Evolutionary conservation across 2,888 invertebrate genomes (phyloP).

Genomic region (Gasteruption jaculator): DNA sequence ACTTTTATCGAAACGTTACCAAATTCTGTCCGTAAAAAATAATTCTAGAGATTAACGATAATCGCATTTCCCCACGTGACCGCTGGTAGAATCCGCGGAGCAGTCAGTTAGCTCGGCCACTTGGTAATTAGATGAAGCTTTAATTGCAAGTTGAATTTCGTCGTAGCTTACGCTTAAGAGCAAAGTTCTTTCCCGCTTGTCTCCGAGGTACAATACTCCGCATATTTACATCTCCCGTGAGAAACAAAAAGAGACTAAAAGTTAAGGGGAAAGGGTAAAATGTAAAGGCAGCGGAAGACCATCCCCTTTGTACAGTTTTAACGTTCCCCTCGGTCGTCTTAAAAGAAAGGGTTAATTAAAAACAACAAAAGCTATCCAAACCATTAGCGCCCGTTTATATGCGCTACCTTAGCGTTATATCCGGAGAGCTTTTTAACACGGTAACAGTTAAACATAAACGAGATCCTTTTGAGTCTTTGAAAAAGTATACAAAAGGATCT

Average conservation of each 20-base stretch:
- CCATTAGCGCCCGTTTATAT: slow-evolving; percentile 53
- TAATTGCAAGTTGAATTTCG: slow-evolving; percentile 41
- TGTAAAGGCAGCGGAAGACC: slow-evolving; percentile 24
- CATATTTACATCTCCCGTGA: slow-evolving; percentile 50
- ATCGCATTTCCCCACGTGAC: no score
- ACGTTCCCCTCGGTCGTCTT: slow-evolving; percentile 42
- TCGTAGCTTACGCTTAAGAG: slow-evolving; percentile 32
- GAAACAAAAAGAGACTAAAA: slow-evolving; percentile 30
- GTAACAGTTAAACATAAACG: no score
- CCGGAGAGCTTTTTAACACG: slow-evolving; percentile 32
- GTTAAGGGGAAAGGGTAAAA: slow-evolving; percentile 21
- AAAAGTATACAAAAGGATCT: no score
- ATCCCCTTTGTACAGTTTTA: slow-evolving; percentile 37
- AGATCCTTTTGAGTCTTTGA: no score
- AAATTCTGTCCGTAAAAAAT: no score
- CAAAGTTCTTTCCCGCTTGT: slow-evolving; percentile 32
- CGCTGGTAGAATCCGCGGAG: no score
- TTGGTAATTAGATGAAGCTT: slow-evolving; percentile 49
- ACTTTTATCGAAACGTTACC: no score
- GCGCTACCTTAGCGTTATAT: slow-evolving; percentile 47
- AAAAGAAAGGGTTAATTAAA: slow-evolving; percentile 53
- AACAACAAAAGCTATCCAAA: slow-evolving; percentile 51
- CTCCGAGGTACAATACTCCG: slow-evolving; percentile 49
- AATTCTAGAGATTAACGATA: no score
- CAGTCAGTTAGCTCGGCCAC: no score